Evolutionary conservation across 2,113 vertebrate genomes (phyloP).

Genomic region (Tragelaphus buxtoni): DNA sequence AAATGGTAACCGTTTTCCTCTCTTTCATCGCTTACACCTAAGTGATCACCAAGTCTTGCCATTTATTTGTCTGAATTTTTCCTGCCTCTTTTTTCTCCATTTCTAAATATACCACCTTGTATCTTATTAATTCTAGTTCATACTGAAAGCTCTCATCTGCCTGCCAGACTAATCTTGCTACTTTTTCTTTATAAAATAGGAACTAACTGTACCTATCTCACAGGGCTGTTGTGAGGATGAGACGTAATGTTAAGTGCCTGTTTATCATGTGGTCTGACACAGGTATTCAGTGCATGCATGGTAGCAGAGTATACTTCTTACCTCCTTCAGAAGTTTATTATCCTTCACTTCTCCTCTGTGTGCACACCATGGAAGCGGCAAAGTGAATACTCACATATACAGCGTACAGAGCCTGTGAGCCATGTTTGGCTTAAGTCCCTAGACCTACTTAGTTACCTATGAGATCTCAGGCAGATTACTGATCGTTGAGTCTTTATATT

Average conservation of each 20-base stretch:
- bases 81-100: neutral
- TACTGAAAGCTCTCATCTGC: neutral
- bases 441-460: neutral
- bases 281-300: neutral
- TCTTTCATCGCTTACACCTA: neutral
- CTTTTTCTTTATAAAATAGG: neutral
- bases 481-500: neutral
- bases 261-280: neutral
- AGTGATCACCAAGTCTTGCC: neutral
- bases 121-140: neutral
- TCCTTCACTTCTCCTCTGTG: neutral
- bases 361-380: neutral
- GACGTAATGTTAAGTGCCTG: neutral
- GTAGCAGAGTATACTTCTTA: neutral
- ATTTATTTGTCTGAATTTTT: neutral
- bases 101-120: neutral
- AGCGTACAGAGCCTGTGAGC: neutral
- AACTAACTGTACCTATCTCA: neutral
- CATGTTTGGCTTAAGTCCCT: neutral
- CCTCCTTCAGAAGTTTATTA: neutral
- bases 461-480: neutral
- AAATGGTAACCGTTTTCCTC: neutral
- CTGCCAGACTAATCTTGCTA: neutral
- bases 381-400: neutral
- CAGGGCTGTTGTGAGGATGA: neutral